These are phyloP conservation scores for Mionectes olivaceus DNA, from an alignment of 2,797 vertebrate genomes.

Conservation along the genomic window DNA sequence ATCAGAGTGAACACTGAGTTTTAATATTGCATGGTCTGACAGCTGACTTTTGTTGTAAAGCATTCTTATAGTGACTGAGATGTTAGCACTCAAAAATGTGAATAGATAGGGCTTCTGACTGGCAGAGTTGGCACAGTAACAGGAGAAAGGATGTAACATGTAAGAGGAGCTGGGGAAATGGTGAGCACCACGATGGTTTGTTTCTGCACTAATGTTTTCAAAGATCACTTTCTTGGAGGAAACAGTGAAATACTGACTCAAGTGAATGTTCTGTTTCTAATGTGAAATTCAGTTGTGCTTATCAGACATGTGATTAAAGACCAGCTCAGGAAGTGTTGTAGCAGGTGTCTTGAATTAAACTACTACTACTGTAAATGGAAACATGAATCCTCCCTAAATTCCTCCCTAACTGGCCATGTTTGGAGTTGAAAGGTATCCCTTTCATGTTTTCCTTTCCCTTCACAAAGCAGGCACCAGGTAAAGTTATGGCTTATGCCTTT, in stretches of 20 bases:
- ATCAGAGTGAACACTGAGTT: neutral
- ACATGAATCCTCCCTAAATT: neutral
- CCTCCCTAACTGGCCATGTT: neutral
- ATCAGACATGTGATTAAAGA: neutral
- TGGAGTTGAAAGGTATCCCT: neutral
- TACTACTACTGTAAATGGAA: neutral
- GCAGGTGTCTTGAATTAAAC: neutral
- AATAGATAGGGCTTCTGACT: neutral
- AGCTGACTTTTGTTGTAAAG: neutral
- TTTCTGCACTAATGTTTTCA: neutral
- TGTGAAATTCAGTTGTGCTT: neutral
- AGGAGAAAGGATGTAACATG: accelerated
- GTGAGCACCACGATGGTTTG: neutral
- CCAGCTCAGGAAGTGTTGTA: neutral
- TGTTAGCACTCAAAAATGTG: neutral
- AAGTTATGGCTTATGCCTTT: neutral
- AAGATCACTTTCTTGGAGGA: neutral
- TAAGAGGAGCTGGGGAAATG: neutral
- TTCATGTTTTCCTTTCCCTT: neutral
- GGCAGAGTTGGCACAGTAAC: neutral
- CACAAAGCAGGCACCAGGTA: neutral
- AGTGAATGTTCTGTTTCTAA: neutral
- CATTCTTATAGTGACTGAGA: neutral
- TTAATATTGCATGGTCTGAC: neutral
- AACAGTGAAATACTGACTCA: neutral